A percentile compares a stretch with the other conserved stretches of the same genome.
Conservation (phyloP, 1,140 invertebrate genomes). For the Atta colombica region DNA sequence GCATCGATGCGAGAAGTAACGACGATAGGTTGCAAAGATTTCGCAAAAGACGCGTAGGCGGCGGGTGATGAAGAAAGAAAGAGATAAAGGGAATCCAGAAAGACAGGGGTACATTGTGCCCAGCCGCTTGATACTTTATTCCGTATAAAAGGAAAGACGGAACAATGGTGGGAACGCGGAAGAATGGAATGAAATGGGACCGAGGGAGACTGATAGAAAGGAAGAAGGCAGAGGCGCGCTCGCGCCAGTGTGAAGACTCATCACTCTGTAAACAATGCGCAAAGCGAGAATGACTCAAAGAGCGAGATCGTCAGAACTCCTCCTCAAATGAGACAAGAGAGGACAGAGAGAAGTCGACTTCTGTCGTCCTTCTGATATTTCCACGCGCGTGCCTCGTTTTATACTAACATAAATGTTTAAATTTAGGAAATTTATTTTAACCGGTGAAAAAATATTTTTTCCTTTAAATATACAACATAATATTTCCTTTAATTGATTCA, state of each 20-base stretch:
- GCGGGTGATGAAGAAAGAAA: constrained; percentile 68
- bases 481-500: no score
- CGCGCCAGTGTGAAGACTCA: constrained; percentile 85
- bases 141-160: constrained; percentile 84
- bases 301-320: constrained; percentile 78
- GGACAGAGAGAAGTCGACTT: constrained; percentile 68
- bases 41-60: constrained; percentile 65
- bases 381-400: constrained; percentile 68
- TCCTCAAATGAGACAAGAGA: constrained; percentile 61
- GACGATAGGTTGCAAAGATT: constrained; percentile 70
- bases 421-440: constrained; percentile 41
- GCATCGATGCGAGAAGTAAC: constrained; percentile 45
- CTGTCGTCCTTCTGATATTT: constrained; percentile 72
- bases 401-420: constrained; percentile 4
- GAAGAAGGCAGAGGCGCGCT: constrained; percentile 75
- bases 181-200: constrained; percentile 84
- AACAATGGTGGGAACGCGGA: constrained; percentile 85
- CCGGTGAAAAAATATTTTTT: neutral
- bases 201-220: constrained; percentile 79
- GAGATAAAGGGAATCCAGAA: constrained; percentile 79
- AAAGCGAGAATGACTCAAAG: constrained; percentile 81
- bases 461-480: neutral
- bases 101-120: constrained; percentile 84
- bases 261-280: constrained; percentile 85
- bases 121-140: constrained; percentile 85